These are phyloP conservation scores for Cheirogaleus medius DNA, from an alignment of 2,113 vertebrate species.

Conservation along the genomic window DNA sequence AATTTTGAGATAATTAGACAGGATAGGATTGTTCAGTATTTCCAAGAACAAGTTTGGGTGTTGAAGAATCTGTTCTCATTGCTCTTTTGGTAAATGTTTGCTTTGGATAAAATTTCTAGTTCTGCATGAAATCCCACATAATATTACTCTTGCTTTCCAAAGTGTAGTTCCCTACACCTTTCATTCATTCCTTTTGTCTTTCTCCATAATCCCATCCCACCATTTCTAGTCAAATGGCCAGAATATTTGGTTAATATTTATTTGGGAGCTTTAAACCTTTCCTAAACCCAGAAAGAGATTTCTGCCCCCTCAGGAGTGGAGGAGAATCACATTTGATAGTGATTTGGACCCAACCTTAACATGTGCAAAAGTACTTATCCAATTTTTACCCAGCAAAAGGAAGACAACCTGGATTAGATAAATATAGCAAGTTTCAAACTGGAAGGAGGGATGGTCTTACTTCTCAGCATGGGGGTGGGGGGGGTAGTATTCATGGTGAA, in stretches of 20 bases:
- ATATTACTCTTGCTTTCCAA: background rate
- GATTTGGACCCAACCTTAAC: background rate
- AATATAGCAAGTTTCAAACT: background rate
- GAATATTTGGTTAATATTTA: background rate
- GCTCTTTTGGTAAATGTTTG: background rate
- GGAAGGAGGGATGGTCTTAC: background rate
- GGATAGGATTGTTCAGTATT: background rate
- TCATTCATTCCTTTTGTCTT: background rate
- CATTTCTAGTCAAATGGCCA: background rate
- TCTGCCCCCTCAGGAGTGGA: background rate
- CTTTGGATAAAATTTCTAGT: background rate
- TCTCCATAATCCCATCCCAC: background rate
- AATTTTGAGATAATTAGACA: constrained; percentile 24
- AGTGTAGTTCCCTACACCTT: background rate
- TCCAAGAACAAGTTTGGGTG: background rate
- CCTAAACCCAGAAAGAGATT: background rate
- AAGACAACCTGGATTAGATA: background rate
- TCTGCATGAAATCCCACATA: background rate
- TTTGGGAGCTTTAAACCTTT: background rate
- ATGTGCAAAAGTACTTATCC: background rate
- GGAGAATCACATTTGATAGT: background rate
- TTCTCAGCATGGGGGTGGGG: background rate
- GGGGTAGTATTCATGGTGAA: background rate
- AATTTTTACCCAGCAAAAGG: background rate
- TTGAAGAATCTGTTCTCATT: background rate